Conservation (phyloP, 2,888 invertebrate genomes). For the Oxyteleia sp. region DNA sequence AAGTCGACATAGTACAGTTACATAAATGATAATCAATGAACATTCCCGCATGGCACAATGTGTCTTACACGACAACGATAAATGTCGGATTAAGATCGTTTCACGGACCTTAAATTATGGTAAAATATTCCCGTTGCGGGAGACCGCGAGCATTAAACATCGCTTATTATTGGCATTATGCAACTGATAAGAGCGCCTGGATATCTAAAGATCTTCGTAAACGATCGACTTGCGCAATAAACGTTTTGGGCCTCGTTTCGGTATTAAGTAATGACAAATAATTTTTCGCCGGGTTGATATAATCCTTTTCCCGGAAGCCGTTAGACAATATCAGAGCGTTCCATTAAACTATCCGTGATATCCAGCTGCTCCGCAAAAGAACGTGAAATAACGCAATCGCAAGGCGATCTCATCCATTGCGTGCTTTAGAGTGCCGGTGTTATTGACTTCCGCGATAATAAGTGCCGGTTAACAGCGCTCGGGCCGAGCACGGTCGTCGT, state of each 20-base stretch:
- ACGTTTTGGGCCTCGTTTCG: constrained; percentile 7
- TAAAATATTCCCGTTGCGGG: constrained; percentile 25
- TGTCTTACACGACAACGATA: too few relatives aligned
- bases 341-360: constrained; percentile 41
- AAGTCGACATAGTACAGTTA: too few relatives aligned
- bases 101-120: neutral
- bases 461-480: constrained; percentile 20
- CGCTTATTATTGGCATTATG: constrained; percentile 29
- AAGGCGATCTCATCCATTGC: constrained; percentile 44
- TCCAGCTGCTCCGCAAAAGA: constrained; percentile 19
- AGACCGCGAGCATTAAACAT: constrained; percentile 18
- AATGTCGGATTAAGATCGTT: constrained; percentile 6
- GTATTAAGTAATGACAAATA: constrained; percentile 34
- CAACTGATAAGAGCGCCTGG: constrained; percentile 16
- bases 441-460: constrained; percentile 60
- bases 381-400: constrained; percentile 38
- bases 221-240: constrained; percentile 11
- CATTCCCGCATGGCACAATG: too few relatives aligned
- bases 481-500: constrained; percentile 31
- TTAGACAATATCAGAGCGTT: constrained; percentile 44
- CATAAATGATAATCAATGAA: too few relatives aligned
- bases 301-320: constrained; percentile 45
- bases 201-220: constrained; percentile 15
- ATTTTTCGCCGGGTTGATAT: neutral
- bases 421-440: constrained; percentile 34